Evolutionary conservation across 2,797 vertebrate species (phyloP).

Genomic region (Typhlichthys eigenmanni): DNA sequence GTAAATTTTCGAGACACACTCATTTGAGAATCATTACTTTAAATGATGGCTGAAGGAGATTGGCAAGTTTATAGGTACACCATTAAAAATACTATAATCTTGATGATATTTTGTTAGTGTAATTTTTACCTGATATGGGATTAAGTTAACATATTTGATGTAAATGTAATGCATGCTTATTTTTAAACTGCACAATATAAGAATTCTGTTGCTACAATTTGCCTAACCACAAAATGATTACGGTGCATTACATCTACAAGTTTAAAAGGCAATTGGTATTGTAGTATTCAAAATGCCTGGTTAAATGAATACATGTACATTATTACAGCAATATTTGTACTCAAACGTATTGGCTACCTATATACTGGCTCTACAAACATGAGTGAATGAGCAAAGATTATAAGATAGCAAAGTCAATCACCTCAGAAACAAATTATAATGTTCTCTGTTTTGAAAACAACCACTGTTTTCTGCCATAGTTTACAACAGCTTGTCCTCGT

Average conservation of each 20-base stretch:
- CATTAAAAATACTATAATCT: conserved; percentile 16
- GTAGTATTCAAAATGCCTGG: too few relatives aligned
- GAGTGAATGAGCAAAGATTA: too few relatives aligned
- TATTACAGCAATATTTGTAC: too few relatives aligned
- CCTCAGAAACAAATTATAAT: neutral
- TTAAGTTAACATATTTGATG: conserved; percentile 37
- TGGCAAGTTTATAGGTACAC: conserved; percentile 25
- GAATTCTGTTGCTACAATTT: conserved; percentile 32
- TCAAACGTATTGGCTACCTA: too few relatives aligned
- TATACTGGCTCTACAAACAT: too few relatives aligned
- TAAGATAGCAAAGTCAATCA: too few relatives aligned
- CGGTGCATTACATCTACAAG: neutral
- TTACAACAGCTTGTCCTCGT: conserved; percentile 32
- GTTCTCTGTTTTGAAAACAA: too few relatives aligned
- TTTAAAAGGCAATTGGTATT: too few relatives aligned
- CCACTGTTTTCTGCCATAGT: neutral
- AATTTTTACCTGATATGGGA: neutral
- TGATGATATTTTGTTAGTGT: conserved; percentile 9
- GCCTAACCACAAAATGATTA: neutral
- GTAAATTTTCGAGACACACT: conserved; percentile 3
- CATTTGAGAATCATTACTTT: conserved; percentile 34
- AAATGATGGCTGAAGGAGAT: conserved; percentile 16
- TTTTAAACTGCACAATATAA: conserved; percentile 70
- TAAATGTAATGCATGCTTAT: conserved; percentile 57
- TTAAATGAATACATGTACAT: too few relatives aligned